A percentile compares a stretch with the other conserved stretches of the same genome.
Conservation (phyloP, 1,140 invertebrate genomes). For the Aethina tumida region DNA sequence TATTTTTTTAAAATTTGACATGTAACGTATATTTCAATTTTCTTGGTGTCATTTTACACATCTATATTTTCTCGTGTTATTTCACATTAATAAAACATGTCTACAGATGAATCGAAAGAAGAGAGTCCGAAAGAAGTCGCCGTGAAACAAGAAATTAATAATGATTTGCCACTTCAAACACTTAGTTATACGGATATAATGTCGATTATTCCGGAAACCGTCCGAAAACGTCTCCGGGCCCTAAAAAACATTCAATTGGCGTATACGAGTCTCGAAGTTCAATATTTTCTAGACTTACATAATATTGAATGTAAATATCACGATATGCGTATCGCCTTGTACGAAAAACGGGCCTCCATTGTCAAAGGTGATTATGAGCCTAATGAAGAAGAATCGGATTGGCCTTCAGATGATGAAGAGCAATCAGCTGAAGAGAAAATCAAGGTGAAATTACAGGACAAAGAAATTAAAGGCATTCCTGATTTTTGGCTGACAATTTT, state of each 20-base stretch:
- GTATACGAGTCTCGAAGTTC: slow-evolving; percentile 78
- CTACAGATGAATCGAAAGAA: too few species aligned
- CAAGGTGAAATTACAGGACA: slow-evolving; percentile 23
- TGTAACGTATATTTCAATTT: too few species aligned
- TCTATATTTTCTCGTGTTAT: too few species aligned
- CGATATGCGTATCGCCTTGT: slow-evolving; percentile 67
- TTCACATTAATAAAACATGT: too few species aligned
- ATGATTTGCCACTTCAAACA: too few species aligned
- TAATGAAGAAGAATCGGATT: slow-evolving; percentile 76
- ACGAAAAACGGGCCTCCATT: slow-evolving; percentile 74
- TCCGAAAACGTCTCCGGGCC: too few species aligned
- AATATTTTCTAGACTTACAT: slow-evolving; percentile 94
- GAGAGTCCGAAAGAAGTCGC: too few species aligned
- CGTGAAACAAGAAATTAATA: too few species aligned
- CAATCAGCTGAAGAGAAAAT: slow-evolving; percentile 50
- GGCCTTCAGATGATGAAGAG: slow-evolving; percentile 67
- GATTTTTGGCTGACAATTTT: slow-evolving; percentile 97
- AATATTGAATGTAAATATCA: slow-evolving; percentile 87
- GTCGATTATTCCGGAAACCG: too few species aligned
- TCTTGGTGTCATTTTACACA: too few species aligned
- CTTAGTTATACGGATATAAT: too few species aligned
- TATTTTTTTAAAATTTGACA: too few species aligned
- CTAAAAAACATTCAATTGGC: slow-evolving; percentile 88
- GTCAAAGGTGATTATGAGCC: slow-evolving; percentile 78
- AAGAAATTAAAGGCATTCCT: slow-evolving; percentile 78